Evolutionary conservation across 2,113 vertebrate species (phyloP), one percentile per base, ranked within the genome.

Genomic region (Scomber colias): DNA sequence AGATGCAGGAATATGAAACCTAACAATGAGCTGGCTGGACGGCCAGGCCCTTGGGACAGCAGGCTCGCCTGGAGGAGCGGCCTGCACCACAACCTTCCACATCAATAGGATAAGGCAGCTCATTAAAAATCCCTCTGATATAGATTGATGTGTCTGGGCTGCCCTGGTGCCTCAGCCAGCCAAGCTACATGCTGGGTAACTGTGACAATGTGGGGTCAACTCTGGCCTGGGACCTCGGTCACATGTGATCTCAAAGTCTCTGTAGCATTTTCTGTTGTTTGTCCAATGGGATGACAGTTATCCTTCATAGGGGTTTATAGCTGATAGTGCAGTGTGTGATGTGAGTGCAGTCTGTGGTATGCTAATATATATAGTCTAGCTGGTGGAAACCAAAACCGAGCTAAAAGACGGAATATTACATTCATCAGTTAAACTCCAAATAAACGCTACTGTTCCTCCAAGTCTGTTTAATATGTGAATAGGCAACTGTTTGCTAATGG

Each of bases 41-140:
- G 11, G 30, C 57, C 11, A 8, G 56, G 45, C 78, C 78, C 83
- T 48, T 15, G 81, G 76, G 81, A 86, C 70, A 6, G 44, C 66
- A 31, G 50, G 13, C 68, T n/a, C 40, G 46, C 67, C 67, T 56
- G 66, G 21, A 53, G 55, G 56, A 74, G 56, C 0, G 13, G 55
- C 67, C 80, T 57, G 51, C 55, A 55, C 61, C 73, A 48, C 62
- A 67, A 74, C 45, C 63, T 55, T 80, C 82, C 54, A 60, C 84
- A 77, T 75, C 82, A 70, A 61, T 63, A 68, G 68, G 45, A 76
- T 57, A 44, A 27, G 70, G 49, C 21, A 72, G 73, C 61, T 85
- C 82, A 89, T 85, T 89, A 81, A 83, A 79, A 84, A 81, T 12
- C 50, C 45, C 75, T 73, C 57, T 74, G 70, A 90, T 85, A 67